These are phyloP conservation scores for Thysanoteuthis rhombus DNA, from an alignment of 2,888 invertebrate species.

Conservation along the genomic window DNA sequence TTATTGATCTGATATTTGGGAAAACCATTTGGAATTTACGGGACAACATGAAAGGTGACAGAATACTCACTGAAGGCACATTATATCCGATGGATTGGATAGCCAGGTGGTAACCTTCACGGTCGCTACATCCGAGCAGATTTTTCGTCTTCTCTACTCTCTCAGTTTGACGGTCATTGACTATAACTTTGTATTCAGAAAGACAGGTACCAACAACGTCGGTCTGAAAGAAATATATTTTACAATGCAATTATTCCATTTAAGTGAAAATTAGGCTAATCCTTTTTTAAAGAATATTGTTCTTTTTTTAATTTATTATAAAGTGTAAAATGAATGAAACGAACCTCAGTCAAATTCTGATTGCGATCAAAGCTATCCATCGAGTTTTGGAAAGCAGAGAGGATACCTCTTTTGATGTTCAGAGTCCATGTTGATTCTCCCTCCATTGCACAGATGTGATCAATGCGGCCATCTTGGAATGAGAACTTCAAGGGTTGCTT, in stretches of 20 bases:
- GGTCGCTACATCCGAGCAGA: slow-evolving; percentile 57
- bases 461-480: slow-evolving; percentile 81
- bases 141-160: slow-evolving; percentile 62
- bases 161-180: slow-evolving; percentile 33
- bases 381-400: slow-evolving; percentile 88
- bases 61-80: slow-evolving; percentile 56
- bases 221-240: slow-evolving; percentile 57
- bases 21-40: not conserved
- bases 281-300: too few relatives aligned
- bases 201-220: slow-evolving; percentile 87
- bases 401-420: slow-evolving; percentile 89
- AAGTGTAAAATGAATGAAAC: not conserved
- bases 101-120: slow-evolving; percentile 58
- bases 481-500: slow-evolving; percentile 78
- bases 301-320: not conserved
- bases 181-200: slow-evolving; percentile 74
- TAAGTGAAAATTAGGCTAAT: too few relatives aligned
- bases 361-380: slow-evolving; percentile 83
- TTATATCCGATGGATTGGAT: slow-evolving; percentile 62
- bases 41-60: not conserved
- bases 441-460: slow-evolving; percentile 80
- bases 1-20: not conserved
- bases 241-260: too few relatives aligned
- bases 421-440: slow-evolving; percentile 85
- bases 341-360: slow-evolving; percentile 50